Conservation (phyloP, 2,888 invertebrate species). For the Xestia c-nigrum region DNA sequence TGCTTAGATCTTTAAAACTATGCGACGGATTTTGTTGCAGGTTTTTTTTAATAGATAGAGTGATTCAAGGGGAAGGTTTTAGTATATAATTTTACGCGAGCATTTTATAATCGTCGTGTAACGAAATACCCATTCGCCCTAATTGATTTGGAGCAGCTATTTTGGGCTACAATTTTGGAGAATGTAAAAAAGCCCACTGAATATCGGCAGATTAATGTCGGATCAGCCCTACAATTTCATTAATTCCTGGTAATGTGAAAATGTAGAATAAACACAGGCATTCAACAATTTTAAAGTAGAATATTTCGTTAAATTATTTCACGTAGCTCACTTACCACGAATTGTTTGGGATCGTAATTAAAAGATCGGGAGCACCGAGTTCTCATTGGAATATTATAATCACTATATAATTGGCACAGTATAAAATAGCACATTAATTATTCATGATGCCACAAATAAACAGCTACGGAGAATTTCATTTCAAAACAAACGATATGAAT, state of each 20-base stretch:
- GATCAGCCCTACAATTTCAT: background rate
- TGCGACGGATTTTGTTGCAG: too few relatives aligned
- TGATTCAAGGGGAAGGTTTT: too few relatives aligned
- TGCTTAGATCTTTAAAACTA: too few relatives aligned
- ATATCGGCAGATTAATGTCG: conserved; percentile 1
- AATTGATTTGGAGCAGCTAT: too few relatives aligned
- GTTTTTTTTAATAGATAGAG: too few relatives aligned
- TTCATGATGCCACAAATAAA: conserved; percentile 15
- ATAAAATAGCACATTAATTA: conserved; percentile 23
- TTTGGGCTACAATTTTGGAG: background rate
- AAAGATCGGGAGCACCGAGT: conserved; percentile 9
- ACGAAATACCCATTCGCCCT: background rate
- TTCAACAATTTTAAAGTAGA: conserved; percentile 8
- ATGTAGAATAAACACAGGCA: background rate
- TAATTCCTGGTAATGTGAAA: background rate
- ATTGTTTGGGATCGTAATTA: conserved; percentile 11
- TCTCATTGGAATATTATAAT: conserved; percentile 13
- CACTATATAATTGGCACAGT: conserved; percentile 15
- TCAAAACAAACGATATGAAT: background rate
- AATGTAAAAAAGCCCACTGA: background rate
- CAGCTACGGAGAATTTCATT: background rate
- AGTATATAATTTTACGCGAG: too few relatives aligned
- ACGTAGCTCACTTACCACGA: conserved; percentile 15
- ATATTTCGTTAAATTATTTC: background rate
- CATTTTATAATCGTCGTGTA: background rate